Evolutionary conservation across 1,140 invertebrate species (phyloP).

Genomic region (Hypsibius dujardini): DNA sequence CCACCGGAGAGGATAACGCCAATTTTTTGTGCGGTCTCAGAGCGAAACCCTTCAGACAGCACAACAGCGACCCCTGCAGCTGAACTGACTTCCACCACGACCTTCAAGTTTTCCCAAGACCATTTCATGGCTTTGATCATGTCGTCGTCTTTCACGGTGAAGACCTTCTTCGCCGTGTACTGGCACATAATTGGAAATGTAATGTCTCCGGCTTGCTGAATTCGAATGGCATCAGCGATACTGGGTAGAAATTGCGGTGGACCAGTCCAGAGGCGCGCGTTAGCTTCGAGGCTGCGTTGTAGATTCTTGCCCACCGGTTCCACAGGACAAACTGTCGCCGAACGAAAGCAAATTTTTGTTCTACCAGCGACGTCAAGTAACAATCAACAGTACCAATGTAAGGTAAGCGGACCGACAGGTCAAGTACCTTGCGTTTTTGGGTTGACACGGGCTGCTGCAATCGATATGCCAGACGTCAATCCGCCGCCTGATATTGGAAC

Average conservation of each 20-base stretch:
- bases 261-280: slow-evolving; percentile 31
- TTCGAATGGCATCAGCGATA: slow-evolving; percentile 33
- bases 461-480: neutral
- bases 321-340: neutral
- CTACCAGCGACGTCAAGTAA: neutral
- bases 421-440: slow-evolving; percentile 2
- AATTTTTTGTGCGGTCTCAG: slow-evolving; percentile 26
- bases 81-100: slow-evolving; percentile 27
- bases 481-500: slow-evolving; percentile 9
- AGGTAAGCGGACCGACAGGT: neutral
- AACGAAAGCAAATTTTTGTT: neutral
- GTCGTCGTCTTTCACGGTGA: slow-evolving; percentile 33
- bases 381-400: neutral
- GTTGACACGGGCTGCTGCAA: neutral
- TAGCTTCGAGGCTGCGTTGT: slow-evolving; percentile 29
- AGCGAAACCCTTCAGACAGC: slow-evolving; percentile 24
- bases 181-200: slow-evolving; percentile 33
- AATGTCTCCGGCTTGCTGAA: slow-evolving; percentile 32
- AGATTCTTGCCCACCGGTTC: slow-evolving; percentile 32
- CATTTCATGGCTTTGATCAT: slow-evolving; percentile 34
- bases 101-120: slow-evolving; percentile 34
- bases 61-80: slow-evolving; percentile 27
- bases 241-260: slow-evolving; percentile 32
- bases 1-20: slow-evolving; percentile 31
- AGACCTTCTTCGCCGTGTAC: slow-evolving; percentile 32